Base-by-base conservation (phyloP, 1,140 invertebrate genomes). In the silkworm (Bombyx mori) region DNA sequence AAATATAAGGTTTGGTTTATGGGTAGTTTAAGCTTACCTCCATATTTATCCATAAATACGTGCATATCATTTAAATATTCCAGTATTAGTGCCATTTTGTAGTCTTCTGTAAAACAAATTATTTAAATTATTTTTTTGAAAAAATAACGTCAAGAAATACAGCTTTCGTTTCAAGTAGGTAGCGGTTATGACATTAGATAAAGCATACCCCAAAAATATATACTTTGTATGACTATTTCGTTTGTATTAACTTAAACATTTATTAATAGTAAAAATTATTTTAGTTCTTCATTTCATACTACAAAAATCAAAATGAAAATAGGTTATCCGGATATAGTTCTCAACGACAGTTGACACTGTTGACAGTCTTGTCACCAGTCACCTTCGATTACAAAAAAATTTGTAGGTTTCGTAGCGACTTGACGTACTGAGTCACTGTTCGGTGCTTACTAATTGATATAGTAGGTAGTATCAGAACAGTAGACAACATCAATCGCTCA, bases 31-130 rank as follows among this genome's bases (percentile, higher is more conserved):
- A 12, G 48, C 87, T 82, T 57, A 89, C 88, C 88, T 84, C 86
- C 87, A 82, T 89, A 82, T 82, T 89, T 89, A 62, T 89, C 86
- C 77, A 89, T 79, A 75, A 82, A 86, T 63, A 75, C 63, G 66
- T 89, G 79, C 65, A 89, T 81, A 73, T 86, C 79, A 69, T 80
- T 83, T 67, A 89, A 71, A 70, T 84, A 86, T 64, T 87, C 76
- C 64, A 88, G 72, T 70, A 89, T 77, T 79, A 89, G 71, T 66
- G 88, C 84, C 88, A 89, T 89, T 79, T 65, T 82, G 65, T 73
- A 62, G 65, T 68, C 71, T 69, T 80, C 88, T 88, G 75, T 77
- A 87, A 79, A 75, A 66, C 64, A 35, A 35, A 35, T 35, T 35
- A 35, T 5, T 73, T 49, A 68, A 63, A 70, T 62, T 53, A 64